Conservation (phyloP, 1,140 invertebrate genomes). For the Zaprionus ornatus region DNA sequence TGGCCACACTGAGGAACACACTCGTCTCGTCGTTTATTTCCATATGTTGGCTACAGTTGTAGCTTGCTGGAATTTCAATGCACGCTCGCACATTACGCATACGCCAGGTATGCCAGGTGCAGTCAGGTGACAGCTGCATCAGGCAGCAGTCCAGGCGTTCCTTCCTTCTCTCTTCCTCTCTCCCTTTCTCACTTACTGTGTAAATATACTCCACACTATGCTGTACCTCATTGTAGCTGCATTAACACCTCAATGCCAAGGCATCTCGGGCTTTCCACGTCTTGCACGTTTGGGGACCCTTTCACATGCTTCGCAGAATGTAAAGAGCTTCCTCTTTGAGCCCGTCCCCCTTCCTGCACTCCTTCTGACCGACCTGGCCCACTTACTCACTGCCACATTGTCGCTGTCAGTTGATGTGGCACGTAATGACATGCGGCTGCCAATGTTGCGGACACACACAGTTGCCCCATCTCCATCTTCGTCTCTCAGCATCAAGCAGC, state of each 20-base stretch:
- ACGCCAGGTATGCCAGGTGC: slow-evolving; percentile 23
- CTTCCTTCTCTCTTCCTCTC: not conserved
- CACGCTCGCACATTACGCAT: slow-evolving; percentile 44
- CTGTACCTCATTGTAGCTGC: slow-evolving; percentile 29
- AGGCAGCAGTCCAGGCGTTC: not conserved
- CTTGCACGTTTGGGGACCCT: slow-evolving; percentile 51
- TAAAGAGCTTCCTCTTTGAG: not conserved
- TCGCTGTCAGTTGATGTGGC: slow-evolving; percentile 43
- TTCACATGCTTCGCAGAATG: slow-evolving; percentile 58
- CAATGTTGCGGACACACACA: slow-evolving; percentile 62
- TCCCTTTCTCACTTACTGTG: not conserved
- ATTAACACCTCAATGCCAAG: slow-evolving; percentile 63
- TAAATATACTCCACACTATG: not conserved
- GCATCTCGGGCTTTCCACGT: slow-evolving; percentile 30
- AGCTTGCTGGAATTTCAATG: slow-evolving; percentile 53
- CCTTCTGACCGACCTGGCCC: not conserved
- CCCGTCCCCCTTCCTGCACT: not conserved
- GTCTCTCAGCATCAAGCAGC: slow-evolving; percentile 35
- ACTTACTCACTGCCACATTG: slow-evolving; percentile 12
- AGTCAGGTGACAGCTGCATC: slow-evolving; percentile 58
- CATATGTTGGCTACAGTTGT: slow-evolving; percentile 5
- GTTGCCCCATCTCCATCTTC: not conserved
- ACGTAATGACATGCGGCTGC: slow-evolving; percentile 78
- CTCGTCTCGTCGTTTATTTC: slow-evolving; percentile 20
- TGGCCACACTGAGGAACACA: slow-evolving; percentile 26